These are phyloP conservation scores for Dynastes grantii DNA, from an alignment of 2,888 invertebrate genomes.

Conservation along the genomic window DNA sequence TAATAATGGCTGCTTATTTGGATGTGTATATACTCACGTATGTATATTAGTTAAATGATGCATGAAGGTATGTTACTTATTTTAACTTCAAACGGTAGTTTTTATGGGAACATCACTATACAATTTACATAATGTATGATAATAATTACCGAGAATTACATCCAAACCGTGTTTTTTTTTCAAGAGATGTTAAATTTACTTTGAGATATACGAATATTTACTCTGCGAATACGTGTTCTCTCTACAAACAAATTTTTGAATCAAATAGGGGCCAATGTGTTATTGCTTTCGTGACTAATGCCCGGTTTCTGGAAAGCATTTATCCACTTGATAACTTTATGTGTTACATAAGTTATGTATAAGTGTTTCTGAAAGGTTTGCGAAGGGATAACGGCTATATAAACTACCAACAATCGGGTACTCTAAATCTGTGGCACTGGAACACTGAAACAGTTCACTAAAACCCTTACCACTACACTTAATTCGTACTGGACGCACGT, in stretches of 20 bases:
- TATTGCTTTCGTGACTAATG: not conserved
- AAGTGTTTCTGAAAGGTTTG: too few species aligned
- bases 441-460: too few species aligned
- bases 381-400: too few species aligned
- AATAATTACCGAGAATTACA: conserved; percentile 4
- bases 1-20: not conserved
- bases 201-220: not conserved
- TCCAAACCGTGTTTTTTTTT: conserved; percentile 5
- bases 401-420: too few species aligned
- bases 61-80: conserved; percentile 10
- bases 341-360: too few species aligned
- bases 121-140: conserved; percentile 22
- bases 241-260: not conserved
- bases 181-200: not conserved
- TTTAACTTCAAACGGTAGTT: conserved; percentile 23
- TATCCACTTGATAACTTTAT: too few species aligned
- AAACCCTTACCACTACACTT: too few species aligned
- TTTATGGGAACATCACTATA: conserved; percentile 13
- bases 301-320: not conserved
- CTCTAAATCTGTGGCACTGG: too few species aligned
- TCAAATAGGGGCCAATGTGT: not conserved
- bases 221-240: not conserved
- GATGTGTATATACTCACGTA: conserved; percentile 23
- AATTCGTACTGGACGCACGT: too few species aligned
- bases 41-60: conserved; percentile 1